Conservation (phyloP, 2,888 invertebrate species). For the Drosophila prolongata region DNA sequence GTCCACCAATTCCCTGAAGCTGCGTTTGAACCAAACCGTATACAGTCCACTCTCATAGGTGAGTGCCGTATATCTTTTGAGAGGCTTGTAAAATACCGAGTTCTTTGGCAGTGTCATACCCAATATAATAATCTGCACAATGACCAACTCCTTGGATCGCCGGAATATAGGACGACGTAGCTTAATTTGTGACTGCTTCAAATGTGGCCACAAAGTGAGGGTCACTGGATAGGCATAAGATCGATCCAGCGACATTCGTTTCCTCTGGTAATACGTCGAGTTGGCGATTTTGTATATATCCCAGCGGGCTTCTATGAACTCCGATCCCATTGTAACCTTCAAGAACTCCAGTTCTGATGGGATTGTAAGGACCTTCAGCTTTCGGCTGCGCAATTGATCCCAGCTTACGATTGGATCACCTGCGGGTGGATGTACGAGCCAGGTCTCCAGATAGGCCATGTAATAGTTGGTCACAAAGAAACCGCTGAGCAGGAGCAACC, state of each 20-base stretch:
- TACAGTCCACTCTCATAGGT: slow-evolving; percentile 47
- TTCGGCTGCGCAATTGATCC: slow-evolving; percentile 51
- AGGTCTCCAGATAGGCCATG: slow-evolving; percentile 57
- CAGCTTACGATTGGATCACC: slow-evolving; percentile 39
- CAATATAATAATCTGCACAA: slow-evolving; percentile 16
- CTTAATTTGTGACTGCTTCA: slow-evolving; percentile 34
- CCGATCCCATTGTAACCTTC: neutral
- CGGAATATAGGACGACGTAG: slow-evolving; percentile 32
- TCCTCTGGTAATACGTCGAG: slow-evolving; percentile 32
- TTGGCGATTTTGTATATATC: slow-evolving; percentile 35
- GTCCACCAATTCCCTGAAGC: slow-evolving; percentile 38
- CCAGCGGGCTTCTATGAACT: slow-evolving; percentile 3
- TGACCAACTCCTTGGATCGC: slow-evolving; percentile 30
- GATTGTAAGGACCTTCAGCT: slow-evolving; percentile 1
- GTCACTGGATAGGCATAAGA: slow-evolving; percentile 54
- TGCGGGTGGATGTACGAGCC: slow-evolving; percentile 58
- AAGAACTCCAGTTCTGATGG: slow-evolving; percentile 8
- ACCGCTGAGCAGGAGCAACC: slow-evolving; percentile 47
- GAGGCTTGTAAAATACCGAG: slow-evolving; percentile 45
- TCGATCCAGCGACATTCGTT: slow-evolving; percentile 37
- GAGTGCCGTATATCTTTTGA: slow-evolving; percentile 33
- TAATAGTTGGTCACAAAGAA: slow-evolving; percentile 54
- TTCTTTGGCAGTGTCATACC: slow-evolving; percentile 47
- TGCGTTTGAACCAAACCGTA: slow-evolving; percentile 31
- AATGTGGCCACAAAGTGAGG: slow-evolving; percentile 47